Base-by-base conservation (phyloP, 2,888 invertebrate genomes). In the Idaea aversata region DNA sequence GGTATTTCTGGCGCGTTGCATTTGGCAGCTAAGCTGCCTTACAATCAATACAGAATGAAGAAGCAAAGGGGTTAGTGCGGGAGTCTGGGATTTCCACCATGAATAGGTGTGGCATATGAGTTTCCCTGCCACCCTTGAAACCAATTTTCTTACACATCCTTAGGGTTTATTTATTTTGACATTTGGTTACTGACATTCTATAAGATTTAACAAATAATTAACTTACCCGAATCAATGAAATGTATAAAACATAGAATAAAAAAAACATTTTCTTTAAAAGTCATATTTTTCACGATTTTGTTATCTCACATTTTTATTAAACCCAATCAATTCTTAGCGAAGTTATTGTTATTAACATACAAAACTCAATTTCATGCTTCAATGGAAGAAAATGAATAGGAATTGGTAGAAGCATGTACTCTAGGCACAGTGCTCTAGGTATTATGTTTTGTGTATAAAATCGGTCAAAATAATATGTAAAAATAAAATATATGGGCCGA, bases 281-380 rank as follows among this genome's bases (percentile, higher is more conserved):
- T 47, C 47, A 47, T 47, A 47, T 47, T 47, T 36, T 47, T 47
- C 7, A 47, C 47, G 6, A 13, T 2, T 25, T 13, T 10, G 47
- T 10, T 38, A 47, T 47, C 47, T 5, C 15, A 64, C 10, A 25
- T 16, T 67, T 61, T 25, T 38, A 5, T 47, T 47, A 47, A 47
- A 47, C 6, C 47, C 47, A 47, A 47, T 3, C 47, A 47, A 47
- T 47, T 47, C 47, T 36, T 36, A 36, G 36, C 36, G 2, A 47
- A 47, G 47, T 47, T 47, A 47, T 47, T 47, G 2, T 47, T 4
- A 47, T 47, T 47, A 38, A 47, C 47, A 10, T 5, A 2, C 47
- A 6, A 15, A 35, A 16, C 62, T 47, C 34, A 15, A 61, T 16
- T 47, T 64, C 61, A 67, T 65, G 61, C 67, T 63, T 65, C 59